These are phyloP conservation scores for Tetragnatha montana DNA, from an alignment of 2,888 invertebrate genomes.

Conservation along the genomic window DNA sequence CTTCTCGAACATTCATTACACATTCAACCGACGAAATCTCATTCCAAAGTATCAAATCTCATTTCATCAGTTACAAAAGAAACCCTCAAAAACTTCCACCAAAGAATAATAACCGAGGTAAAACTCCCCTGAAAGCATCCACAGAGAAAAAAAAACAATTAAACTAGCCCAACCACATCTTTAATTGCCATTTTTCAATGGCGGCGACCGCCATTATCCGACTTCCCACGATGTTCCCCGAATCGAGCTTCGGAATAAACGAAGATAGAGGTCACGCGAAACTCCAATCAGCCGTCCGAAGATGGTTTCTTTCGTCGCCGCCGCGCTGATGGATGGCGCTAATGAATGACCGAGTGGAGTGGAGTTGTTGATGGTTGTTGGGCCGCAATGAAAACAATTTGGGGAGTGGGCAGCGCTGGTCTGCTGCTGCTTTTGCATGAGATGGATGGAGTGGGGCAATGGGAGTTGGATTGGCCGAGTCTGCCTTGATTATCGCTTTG, in stretches of 20 bases:
- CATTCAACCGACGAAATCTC: too few relatives aligned
- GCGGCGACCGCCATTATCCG: constrained; percentile 21
- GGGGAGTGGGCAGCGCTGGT: neutral
- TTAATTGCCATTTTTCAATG: neutral
- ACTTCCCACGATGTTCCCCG: constrained; percentile 12
- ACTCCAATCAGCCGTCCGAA: constrained; percentile 40
- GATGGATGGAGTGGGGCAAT: too few relatives aligned
- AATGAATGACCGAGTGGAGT: constrained; percentile 33
- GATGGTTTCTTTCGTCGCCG: constrained; percentile 37
- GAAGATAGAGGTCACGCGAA: constrained; percentile 42
- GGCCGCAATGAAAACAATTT: neutral
- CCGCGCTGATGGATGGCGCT: constrained; percentile 52
- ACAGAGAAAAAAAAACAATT: neutral
- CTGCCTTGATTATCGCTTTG: too few relatives aligned
- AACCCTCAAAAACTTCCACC: neutral
- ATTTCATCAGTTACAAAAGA: neutral
- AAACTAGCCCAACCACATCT: neutral
- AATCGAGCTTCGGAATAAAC: neutral
- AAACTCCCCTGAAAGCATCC: neutral
- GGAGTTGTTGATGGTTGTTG: neutral
- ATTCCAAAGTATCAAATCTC: neutral
- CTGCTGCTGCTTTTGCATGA: too few relatives aligned
- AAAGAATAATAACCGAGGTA: too few relatives aligned
- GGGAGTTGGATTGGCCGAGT: too few relatives aligned
- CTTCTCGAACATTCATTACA: too few relatives aligned